Evolutionary conservation across 2,888 invertebrate genomes (phyloP).

Genomic region (Amiota mariae): DNA sequence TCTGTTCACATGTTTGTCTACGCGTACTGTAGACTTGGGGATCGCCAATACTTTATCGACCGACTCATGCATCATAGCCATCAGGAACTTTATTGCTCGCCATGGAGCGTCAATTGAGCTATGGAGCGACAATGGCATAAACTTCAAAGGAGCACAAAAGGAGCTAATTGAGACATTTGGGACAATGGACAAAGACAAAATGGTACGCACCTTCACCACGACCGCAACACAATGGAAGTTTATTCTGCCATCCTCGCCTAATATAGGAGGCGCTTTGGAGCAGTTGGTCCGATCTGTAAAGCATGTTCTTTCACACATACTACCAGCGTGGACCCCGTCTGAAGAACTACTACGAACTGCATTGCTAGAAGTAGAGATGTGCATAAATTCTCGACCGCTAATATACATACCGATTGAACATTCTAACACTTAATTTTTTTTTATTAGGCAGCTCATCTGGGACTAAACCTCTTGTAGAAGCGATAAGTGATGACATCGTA

Average conservation of each 20-base stretch:
- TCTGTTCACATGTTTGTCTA: no score
- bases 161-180: not conserved
- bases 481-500: not conserved
- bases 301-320: not conserved
- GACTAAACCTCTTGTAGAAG: no score
- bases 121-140: slow-evolving; percentile 1
- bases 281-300: not conserved
- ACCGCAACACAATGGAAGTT: not conserved
- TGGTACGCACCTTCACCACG: not conserved
- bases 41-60: slow-evolving; percentile 2
- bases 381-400: not conserved
- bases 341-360: not conserved
- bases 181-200: not conserved
- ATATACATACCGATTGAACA: not conserved
- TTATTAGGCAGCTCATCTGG: not conserved
- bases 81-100: no score
- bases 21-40: not conserved
- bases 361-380: not conserved
- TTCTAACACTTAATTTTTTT: not conserved
- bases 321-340: no score
- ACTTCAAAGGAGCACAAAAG: slow-evolving; percentile 25
- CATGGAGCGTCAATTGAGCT: not conserved
- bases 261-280: not conserved
- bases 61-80: slow-evolving; percentile 30
- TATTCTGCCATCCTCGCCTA: no score